Percentiles rank a stretch among this genome's conserved stretches.
These are phyloP conservation scores for Mola mola DNA, from an alignment of 2,113 vertebrate genomes.

Conservation along the genomic window DNA sequence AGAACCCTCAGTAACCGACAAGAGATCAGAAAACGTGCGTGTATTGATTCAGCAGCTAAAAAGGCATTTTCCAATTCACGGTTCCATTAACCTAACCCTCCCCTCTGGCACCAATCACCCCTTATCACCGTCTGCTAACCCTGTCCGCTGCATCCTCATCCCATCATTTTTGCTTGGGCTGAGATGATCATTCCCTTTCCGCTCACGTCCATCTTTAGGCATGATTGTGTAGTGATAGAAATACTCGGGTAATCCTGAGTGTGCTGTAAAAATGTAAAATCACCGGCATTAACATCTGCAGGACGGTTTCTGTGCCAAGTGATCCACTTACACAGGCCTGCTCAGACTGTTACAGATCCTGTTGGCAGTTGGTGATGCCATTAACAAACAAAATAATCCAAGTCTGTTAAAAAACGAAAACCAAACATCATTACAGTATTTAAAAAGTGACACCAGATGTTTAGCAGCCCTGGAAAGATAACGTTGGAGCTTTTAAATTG, in stretches of 20 bases:
- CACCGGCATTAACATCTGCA: constrained; percentile 5
- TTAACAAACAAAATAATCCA: constrained; percentile 55
- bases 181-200: constrained; percentile 51
- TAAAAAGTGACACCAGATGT: constrained; percentile 21
- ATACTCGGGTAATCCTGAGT: constrained; percentile 16
- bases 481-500: constrained; percentile 50
- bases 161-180: constrained; percentile 65
- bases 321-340: constrained; percentile 54
- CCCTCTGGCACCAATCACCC: constrained; percentile 57
- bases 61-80: constrained; percentile 82
- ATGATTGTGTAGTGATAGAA: constrained; percentile 8
- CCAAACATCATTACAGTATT: constrained; percentile 47
- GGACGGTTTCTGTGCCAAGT: constrained; percentile 33
- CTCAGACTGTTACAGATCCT: constrained; percentile 37
- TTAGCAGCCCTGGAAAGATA: constrained; percentile 45
- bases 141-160: constrained; percentile 47
- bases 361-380: constrained; percentile 46
- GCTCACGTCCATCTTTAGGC: constrained; percentile 20
- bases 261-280: constrained; percentile 48
- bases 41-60: constrained; percentile 70
- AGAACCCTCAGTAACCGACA: constrained; percentile 60
- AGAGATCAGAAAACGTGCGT: constrained; percentile 33
- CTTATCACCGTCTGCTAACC: constrained; percentile 61
- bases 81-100: constrained; percentile 78
- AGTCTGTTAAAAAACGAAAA: constrained; percentile 47